A percentile compares a stretch with the other conserved stretches of the same genome.
Evolutionary conservation across 2,797 vertebrate species (phyloP).

Genomic region (Sebastes kiyomatsui): DNA sequence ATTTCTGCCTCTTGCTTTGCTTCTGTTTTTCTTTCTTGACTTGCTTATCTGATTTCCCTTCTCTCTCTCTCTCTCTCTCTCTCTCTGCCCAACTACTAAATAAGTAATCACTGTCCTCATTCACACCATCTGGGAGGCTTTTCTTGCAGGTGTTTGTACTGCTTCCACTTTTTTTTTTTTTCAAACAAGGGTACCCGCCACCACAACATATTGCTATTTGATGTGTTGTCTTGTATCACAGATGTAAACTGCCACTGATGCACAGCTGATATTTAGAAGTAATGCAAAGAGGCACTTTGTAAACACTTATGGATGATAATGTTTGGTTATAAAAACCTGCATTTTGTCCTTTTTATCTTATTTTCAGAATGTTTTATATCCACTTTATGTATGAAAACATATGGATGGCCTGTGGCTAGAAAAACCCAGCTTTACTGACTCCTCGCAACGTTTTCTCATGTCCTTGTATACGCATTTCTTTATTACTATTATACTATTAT

Average conservation of each 20-base stretch:
- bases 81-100: slow-evolving; percentile 58
- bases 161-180: slow-evolving; percentile 24
- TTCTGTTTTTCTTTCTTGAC: slow-evolving; percentile 13
- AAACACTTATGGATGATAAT: not conserved
- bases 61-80: not conserved
- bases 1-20: slow-evolving; percentile 19
- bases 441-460: not conserved
- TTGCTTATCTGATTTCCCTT: slow-evolving; percentile 20
- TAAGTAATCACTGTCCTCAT: slow-evolving; percentile 78
- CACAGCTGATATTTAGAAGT: not conserved
- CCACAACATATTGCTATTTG: slow-evolving; percentile 37
- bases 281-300: not conserved
- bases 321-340: not conserved
- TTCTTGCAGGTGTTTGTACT: slow-evolving; percentile 63
- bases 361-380: not conserved
- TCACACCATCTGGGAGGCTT: slow-evolving; percentile 75
- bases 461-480: not conserved
- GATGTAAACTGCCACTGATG: slow-evolving; percentile 37
- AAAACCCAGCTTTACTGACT: accelerated
- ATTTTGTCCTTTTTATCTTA: not conserved
- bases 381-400: not conserved
- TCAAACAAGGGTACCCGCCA: not conserved
- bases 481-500: not conserved
- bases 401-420: not conserved
- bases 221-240: slow-evolving; percentile 36